phyloP scores from a whole-genome alignment of 1,140 invertebrate genomes.

The Bombyx mori region ASM3026992v2 NC_085110.1:15683501-15684000 shows the following conservation, averaged over 20 bases:
- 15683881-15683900: constrained; percentile 13
- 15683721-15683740: constrained; percentile 63
- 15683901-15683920: constrained; percentile 1
- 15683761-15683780: constrained; percentile 45
- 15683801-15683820: too few relatives aligned
- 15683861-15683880: too few relatives aligned
- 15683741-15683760: constrained; percentile 49
- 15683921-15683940: not conserved
- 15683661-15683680: constrained; percentile 61
- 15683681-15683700: constrained; percentile 55
- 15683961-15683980: too few relatives aligned
- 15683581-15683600: constrained; percentile 52
- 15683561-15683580: constrained; percentile 66
- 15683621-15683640: constrained; percentile 70
- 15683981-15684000: too few relatives aligned
- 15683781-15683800: too few relatives aligned
- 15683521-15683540: constrained; percentile 60
- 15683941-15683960: too few relatives aligned
- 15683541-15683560: constrained; percentile 39
- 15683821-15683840: too few relatives aligned
- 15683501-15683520: constrained; percentile 64
- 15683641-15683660: constrained; percentile 44
- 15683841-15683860: too few relatives aligned
- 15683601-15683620: constrained; percentile 41
- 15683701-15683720: constrained; percentile 70